These are phyloP conservation scores for Pelagia noctiluca DNA, from an alignment of 30 jellyfish, hydroid and myxozoan species.

Conservation along the genomic window DNA sequence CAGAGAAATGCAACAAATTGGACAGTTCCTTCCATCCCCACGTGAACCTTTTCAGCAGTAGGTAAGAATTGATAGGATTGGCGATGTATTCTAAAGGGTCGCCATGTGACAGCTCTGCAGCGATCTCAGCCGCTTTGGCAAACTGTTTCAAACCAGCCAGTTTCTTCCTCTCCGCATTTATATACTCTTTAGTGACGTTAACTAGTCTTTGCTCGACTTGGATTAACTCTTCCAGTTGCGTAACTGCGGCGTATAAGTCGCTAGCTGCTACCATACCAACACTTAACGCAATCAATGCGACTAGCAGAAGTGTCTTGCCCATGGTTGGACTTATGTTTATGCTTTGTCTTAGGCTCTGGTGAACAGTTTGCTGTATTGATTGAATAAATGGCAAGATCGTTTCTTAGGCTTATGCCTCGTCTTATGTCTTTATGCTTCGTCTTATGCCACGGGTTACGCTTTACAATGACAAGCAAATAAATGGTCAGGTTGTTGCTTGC, in stretches of 20 bases:
- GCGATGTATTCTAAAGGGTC: conserved; percentile 87
- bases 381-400: too few relatives aligned
- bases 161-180: conserved; percentile 63
- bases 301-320: too few relatives aligned
- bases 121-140: conserved; percentile 82
- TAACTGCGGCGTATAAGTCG: conserved; percentile 78
- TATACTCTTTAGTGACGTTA: conserved; percentile 73
- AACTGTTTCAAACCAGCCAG: conserved; percentile 80
- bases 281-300: neutral
- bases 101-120: conserved; percentile 79
- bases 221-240: conserved; percentile 83
- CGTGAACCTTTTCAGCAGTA: conserved; percentile 87
- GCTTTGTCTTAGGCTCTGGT: too few relatives aligned
- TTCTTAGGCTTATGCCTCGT: too few relatives aligned
- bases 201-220: conserved; percentile 75
- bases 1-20: conserved; percentile 69
- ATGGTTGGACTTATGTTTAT: too few relatives aligned
- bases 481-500: neutral
- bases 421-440: too few relatives aligned
- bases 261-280: conserved; percentile 31
- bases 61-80: conserved; percentile 91
- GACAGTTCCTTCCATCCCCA: conserved; percentile 96
- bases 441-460: too few relatives aligned
- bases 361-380: too few relatives aligned
- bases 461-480: neutral